A percentile compares a stretch with the other conserved stretches of the same genome.
These are phyloP conservation scores for Cheilosia variabilis DNA, from an alignment of 2,888 invertebrate species.

Conservation along the genomic window DNA sequence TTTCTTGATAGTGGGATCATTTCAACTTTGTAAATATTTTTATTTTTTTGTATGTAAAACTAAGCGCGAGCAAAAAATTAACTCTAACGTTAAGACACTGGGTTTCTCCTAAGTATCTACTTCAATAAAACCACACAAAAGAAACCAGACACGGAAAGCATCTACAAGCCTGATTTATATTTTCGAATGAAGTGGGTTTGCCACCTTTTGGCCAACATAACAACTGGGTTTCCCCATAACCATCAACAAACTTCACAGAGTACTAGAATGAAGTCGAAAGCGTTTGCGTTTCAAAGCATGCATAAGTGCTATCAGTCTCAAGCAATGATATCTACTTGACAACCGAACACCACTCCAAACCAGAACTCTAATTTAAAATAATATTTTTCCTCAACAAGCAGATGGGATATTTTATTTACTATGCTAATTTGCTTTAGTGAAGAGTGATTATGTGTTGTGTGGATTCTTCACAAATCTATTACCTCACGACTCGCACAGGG, in stretches of 20 bases:
- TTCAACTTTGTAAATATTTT: too few relatives aligned
- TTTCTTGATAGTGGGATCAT: too few relatives aligned
- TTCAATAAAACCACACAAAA: too few relatives aligned
- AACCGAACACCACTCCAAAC: constrained; percentile 24
- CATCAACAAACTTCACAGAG: constrained; percentile 2
- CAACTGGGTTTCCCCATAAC: constrained; percentile 24
- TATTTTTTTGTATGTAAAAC: too few relatives aligned
- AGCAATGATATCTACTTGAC: constrained; percentile 35
- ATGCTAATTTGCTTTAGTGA: constrained; percentile 42
- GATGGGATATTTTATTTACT: constrained; percentile 9
- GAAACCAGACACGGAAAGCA: too few relatives aligned
- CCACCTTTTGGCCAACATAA: too few relatives aligned
- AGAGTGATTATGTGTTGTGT: constrained; percentile 17
- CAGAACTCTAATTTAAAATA: constrained; percentile 2
- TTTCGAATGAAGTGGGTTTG: not conserved
- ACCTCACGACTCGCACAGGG: constrained; percentile 53
- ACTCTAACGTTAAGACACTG: too few relatives aligned
- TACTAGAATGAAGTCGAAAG: constrained; percentile 3
- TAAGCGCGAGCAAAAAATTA: too few relatives aligned
- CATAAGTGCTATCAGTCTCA: constrained; percentile 19
- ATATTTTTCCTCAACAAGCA: constrained; percentile 12
- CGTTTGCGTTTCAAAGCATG: not conserved
- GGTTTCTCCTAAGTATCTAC: too few relatives aligned
- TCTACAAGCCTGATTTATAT: too few relatives aligned
- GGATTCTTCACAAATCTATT: constrained; percentile 31